Percentiles rank a stretch among this genome's conserved stretches.
Evolutionary conservation across 2,888 invertebrate species (phyloP).

Genomic region (Pasiphila rectangulata): DNA sequence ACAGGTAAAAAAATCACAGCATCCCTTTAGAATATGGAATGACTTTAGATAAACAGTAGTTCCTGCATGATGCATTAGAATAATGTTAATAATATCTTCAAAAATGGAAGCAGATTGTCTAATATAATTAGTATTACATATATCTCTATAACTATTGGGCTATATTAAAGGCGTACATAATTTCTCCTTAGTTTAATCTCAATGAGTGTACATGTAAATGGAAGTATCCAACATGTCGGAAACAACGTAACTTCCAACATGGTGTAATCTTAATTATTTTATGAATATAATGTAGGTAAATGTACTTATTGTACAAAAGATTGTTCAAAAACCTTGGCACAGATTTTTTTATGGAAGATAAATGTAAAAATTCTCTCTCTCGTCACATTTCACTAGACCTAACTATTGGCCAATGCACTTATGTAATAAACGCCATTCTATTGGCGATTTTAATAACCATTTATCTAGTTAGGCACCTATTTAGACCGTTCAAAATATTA

Average conservation of each 20-base stretch:
- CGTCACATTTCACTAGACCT: no score
- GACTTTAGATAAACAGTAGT: slow-evolving; percentile 9
- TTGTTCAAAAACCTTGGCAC: slow-evolving; percentile 32
- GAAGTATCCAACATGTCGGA: no score
- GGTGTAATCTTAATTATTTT: background rate
- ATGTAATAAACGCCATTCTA: background rate
- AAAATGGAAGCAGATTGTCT: slow-evolving; percentile 1
- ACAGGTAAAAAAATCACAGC: slow-evolving; percentile 52
- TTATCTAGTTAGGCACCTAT: slow-evolving; percentile 8
- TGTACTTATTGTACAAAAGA: background rate
- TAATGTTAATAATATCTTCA: no score
- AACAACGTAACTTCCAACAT: no score
- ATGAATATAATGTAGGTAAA: background rate
- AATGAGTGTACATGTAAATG: no score
- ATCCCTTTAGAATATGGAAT: slow-evolving; percentile 37
- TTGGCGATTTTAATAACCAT: background rate
- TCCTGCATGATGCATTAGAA: no score
- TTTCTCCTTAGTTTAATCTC: no score
- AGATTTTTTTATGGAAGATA: slow-evolving; percentile 11
- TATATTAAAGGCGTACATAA: no score
- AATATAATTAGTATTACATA: no score
- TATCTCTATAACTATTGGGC: no score
- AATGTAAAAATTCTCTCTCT: background rate
- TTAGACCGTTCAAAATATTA: slow-evolving; percentile 21
- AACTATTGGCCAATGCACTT: slow-evolving; percentile 6